Evolutionary conservation across 2,113 vertebrate species (phyloP).

Genomic region (Pheucticus melanocephalus): DNA sequence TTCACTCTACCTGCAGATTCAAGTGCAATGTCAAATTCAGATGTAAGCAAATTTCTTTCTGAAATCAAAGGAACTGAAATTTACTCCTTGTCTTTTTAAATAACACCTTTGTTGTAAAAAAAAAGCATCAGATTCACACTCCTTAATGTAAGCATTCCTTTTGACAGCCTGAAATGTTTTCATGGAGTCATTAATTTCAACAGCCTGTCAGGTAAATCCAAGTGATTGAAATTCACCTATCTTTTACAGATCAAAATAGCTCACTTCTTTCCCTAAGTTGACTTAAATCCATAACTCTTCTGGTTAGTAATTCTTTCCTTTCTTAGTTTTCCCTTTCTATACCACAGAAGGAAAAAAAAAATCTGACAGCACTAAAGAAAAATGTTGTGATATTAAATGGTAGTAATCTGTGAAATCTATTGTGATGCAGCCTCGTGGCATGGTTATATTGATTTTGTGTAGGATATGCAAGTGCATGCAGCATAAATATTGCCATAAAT

Average conservation of each 20-base stretch:
- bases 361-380: background rate
- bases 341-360: rapidly evolving
- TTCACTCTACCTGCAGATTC: background rate
- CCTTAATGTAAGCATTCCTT: background rate
- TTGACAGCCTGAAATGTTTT: background rate
- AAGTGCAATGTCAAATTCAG: background rate
- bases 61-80: background rate
- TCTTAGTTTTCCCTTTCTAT: background rate
- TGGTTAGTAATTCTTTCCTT: background rate
- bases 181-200: background rate
- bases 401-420: background rate
- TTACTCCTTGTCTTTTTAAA: background rate
- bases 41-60: background rate
- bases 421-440: background rate
- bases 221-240: background rate
- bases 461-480: background rate
- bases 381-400: background rate
- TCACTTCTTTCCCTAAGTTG: background rate
- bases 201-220: background rate
- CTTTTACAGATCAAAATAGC: background rate
- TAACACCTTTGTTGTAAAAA: background rate
- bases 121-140: background rate
- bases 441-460: background rate
- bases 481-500: background rate
- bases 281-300: background rate